Evolutionary conservation across 2,888 invertebrate species (phyloP), one percentile per base, ranked within the genome.

Genomic region (Mythimna albipuncta): DNA sequence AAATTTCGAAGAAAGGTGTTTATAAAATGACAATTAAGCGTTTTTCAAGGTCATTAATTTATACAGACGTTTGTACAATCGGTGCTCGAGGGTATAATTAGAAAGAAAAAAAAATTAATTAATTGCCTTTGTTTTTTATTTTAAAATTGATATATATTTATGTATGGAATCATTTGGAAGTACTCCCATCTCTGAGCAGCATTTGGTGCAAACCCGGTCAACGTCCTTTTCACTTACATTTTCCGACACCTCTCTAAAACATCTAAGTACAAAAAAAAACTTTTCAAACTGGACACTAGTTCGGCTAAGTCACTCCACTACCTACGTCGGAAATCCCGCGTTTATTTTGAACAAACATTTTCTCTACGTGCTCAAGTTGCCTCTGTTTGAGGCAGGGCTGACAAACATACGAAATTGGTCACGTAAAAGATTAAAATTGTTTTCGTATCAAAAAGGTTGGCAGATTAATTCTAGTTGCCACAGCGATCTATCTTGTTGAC

Each of bases 331-430:
- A 74, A 32, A 32, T 41, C 69, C 59, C 69, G 41, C 47, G 32
- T 52, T 54, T 65, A 26, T 58, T 54, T 44, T 59, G 63, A 16
- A 47, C 58, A 77, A 71, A 77, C 47, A 71, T 61, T 64, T 71
- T 71, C 58, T 59, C 32, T 54, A 52, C 44, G 61, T 38, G 54
- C 54, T 77, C 54, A 59, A 61, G 41, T 50, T 41, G 54, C 47
- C 32, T 58, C 63, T 59, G 58, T 69, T 59, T 32, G 16, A 35
- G 7, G 6, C n/a, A 64, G 72, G 78, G 78, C 32, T 70, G 41
- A 10, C 16, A 52, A 64, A 52, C 44, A 21, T 21, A 11, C n/a
- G n/a, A 13, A 3, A 58, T 38, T 58, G 11, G n/a, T 71, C 52
- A 59, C 41, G 41, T 52, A 70, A 41, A 13, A n/a, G 10, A 66